Evolutionary conservation across 2,888 invertebrate species (phyloP), one percentile per base, ranked within the genome.

Genomic region (Aphodius sticticus): DNA sequence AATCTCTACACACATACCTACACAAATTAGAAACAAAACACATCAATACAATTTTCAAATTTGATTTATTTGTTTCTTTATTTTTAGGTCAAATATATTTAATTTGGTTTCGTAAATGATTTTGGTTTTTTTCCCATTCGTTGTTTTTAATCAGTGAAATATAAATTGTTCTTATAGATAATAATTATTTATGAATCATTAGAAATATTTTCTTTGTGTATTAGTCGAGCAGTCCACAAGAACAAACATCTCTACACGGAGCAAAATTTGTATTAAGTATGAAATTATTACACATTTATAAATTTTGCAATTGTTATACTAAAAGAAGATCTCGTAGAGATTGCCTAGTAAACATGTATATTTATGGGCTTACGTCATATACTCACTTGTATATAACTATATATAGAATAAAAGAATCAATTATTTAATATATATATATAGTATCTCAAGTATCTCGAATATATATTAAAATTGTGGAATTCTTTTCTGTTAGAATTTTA

Each of bases 1-100:
- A 84, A 84, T 85, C 85, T 84, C 84, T 85, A 84, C 84, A 84
- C 81, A 53, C 75, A 76, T 79, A 78, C 79, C 78, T 77, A 79
- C 74, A 72, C 53, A 78, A 36, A 77, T 71, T 79, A 79, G 38
- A 78, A 69, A 78, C 69, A 79, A 76, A 36, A 35, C 35, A 36
- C 35, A 74, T 35, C n/a, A 74, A 74, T 74, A 74, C 16, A 35
- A n/a, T n/a, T 26, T 74, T 26, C n/a, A 35, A 74, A 35, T 36
- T 74, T 37, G 74, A 36, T 37, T 74, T 74, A 74, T 74, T 74
- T 74, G 35, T 53, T 53, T 53, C 53, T 12, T 53, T 53, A 53
- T 53, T 9, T 12, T 53, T 53, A 53, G 12, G 6, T 53, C 53
- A 53, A 53, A 53, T 53, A 9, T 53, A 53, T 53, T 12, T 9